These are phyloP conservation scores for Styela plicata DNA, from an alignment of 23 tunicate species.

Conservation along the genomic window DNA sequence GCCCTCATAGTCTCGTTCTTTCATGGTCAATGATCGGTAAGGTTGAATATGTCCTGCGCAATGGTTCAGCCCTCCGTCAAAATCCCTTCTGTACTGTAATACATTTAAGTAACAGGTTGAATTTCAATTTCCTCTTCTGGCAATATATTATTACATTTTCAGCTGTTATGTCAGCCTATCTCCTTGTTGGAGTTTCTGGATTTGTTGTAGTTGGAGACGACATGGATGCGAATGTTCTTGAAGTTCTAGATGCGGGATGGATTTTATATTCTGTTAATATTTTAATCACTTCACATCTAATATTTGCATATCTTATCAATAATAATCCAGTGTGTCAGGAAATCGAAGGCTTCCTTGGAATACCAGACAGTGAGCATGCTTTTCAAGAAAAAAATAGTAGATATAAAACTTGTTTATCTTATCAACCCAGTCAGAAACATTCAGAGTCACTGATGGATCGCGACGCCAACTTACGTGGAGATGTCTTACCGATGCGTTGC, in stretches of 20 bases:
- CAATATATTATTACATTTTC: constrained; percentile 17
- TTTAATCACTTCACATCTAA: constrained; percentile 69
- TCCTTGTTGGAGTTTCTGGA: constrained; percentile 58
- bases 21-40: no score
- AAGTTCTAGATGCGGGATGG: constrained; percentile 29
- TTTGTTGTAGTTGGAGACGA: constrained; percentile 69
- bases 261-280: constrained; percentile 58
- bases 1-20: no score
- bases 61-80: no score
- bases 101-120: no score
- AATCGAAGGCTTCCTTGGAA: constrained; percentile 54
- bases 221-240: constrained; percentile 64
- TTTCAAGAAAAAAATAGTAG: no score
- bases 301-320: constrained; percentile 72
- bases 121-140: no score
- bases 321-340: constrained; percentile 80
- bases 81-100: no score
- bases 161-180: constrained; percentile 60
- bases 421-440: background rate
- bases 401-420: no score
- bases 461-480: no score
- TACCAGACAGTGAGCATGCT: constrained; percentile 68
- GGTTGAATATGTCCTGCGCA: no score
- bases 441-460: no score
- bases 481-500: no score